Evolutionary conservation across 2,113 vertebrate genomes (phyloP).

Genomic region (Hyperoodon ampullatus): DNA sequence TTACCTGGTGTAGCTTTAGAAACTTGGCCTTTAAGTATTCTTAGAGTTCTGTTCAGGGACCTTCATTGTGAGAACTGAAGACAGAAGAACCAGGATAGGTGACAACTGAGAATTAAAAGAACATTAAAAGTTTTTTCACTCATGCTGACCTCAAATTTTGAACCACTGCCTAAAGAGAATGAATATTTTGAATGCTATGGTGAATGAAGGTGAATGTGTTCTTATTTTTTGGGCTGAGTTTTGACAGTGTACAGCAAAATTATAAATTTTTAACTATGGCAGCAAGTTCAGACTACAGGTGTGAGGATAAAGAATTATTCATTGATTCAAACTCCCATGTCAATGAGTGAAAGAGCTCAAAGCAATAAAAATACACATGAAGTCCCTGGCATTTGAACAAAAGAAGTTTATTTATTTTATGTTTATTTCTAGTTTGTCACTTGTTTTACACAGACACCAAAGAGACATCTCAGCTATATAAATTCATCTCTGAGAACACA

Average conservation of each 20-base stretch:
- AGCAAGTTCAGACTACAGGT: constrained; percentile 56
- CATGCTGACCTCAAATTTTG: constrained; percentile 12
- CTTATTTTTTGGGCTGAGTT: neutral
- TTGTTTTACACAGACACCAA: constrained; percentile 24
- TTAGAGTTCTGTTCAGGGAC: neutral
- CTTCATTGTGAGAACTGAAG: neutral
- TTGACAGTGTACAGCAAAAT: constrained; percentile 19
- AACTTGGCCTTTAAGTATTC: neutral
- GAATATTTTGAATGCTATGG: constrained; percentile 3
- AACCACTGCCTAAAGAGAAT: constrained; percentile 33
- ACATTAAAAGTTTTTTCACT: neutral
- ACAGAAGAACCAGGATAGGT: neutral
- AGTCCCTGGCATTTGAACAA: neutral
- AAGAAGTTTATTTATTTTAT: constrained; percentile 34
- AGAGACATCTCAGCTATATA: neutral
- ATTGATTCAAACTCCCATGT: neutral
- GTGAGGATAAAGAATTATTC: constrained; percentile 45
- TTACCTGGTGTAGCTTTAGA: neutral
- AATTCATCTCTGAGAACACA: constrained; percentile 45
- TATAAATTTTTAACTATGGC: constrained; percentile 23
- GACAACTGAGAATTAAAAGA: constrained; percentile 14
- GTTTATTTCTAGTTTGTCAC: constrained; percentile 41
- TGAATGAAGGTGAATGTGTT: neutral
- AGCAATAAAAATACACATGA: constrained; percentile 48
- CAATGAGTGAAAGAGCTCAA: constrained; percentile 3